phyloP scores from a whole-genome alignment of 2,888 invertebrate species.

The Endomychus coccineus region DNA sequence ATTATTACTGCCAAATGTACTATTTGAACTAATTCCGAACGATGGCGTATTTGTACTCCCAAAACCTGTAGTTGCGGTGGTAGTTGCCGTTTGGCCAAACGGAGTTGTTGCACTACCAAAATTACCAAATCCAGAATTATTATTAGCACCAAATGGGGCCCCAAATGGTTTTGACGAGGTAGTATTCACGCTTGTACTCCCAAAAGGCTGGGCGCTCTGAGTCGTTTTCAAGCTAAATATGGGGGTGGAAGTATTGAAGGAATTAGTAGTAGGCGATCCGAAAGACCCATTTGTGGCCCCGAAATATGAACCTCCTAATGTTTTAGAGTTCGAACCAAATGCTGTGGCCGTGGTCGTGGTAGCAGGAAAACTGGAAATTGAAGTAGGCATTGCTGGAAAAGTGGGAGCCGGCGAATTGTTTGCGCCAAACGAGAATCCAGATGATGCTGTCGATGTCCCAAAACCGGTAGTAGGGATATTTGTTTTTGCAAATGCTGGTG shows the following conservation, averaged over 20 bases:
- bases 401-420: neutral
- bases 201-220: too few species aligned
- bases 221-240: too few species aligned
- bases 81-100: slow-evolving; percentile 9
- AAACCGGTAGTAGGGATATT: neutral
- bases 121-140: neutral
- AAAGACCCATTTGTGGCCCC: neutral
- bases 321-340: slow-evolving; percentile 6
- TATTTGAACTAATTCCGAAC: slow-evolving; percentile 8
- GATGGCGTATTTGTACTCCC: slow-evolving; percentile 6
- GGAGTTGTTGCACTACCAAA: slow-evolving; percentile 6
- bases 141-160: neutral
- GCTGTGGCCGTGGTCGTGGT: slow-evolving; percentile 5
- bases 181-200: too few species aligned
- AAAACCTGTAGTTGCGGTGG: slow-evolving; percentile 4
- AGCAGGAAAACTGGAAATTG: too few species aligned
- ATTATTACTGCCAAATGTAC: slow-evolving; percentile 4
- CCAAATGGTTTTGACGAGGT: too few species aligned
- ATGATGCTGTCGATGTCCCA: neutral
- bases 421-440: neutral
- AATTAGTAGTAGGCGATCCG: neutral
- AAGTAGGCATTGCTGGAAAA: too few species aligned
- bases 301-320: slow-evolving; percentile 1
- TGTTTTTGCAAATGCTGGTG: neutral
- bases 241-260: slow-evolving; percentile 4